Evolutionary conservation across 37 sponge, comb jelly and placozoan genomes (phyloP), one percentile per base, ranked within the genome.

Genomic region (Theonella swinhoei): DNA sequence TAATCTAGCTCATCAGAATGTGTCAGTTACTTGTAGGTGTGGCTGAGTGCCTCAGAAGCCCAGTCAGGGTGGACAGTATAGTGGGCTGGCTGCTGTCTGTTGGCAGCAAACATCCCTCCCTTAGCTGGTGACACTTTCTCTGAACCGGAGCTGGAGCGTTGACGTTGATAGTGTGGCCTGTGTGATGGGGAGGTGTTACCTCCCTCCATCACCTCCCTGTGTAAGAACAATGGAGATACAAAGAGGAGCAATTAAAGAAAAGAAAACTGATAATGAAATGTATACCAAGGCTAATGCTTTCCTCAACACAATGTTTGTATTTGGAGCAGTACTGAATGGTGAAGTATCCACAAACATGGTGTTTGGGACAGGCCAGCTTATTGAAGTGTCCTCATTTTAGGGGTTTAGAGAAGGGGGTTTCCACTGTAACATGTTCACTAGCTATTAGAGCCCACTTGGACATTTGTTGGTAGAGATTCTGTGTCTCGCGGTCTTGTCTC

Each of bases 51-150:
- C n/a, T 92, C 92, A 11, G 92, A 92, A 31, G 92, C 72, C 92
- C 92, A 92, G 77, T 91, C 85, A 30, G 88, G 88, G 72, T 87
- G 88, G 24, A 92, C 39, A 2, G 81, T 92, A 78, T 81, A 92
- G 71, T 92, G 92, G 22, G 92, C 74, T 8, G 92, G 92, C 67
- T 65, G 66, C 67, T 81, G 88, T 35, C 81, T 64, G 24, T 85
- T 64, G 17, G 72, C 41, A 37, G 42, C 47, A 62, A 88, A 81
- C 76, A 87, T 81, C 0, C 83, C 83, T 2, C 87, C 87, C 37
- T 87, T 83, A n/a, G 80, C 47, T 9, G 76, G n/a, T 3, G 34
- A n/a, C 33, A 0, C 77, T 42, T 66, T 67, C 42, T 72, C 79
- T 7, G 54, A 17, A 47, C 11, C 14, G 40, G 87, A 83, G 28